Evolutionary conservation across 1,140 invertebrate genomes (phyloP).

Genomic region (Formica exsecta): DNA sequence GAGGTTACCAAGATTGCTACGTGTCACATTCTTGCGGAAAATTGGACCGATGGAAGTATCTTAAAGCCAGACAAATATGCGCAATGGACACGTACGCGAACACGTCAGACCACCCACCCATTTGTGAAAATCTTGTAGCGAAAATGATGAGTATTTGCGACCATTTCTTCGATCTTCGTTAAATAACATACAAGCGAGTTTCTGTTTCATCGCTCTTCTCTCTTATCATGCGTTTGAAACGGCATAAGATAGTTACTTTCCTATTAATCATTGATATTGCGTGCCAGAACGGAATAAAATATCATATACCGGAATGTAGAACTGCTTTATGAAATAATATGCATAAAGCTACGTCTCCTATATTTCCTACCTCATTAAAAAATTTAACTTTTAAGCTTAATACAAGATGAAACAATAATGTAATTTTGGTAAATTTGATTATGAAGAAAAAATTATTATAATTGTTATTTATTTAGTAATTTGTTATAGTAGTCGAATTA

Average conservation of each 20-base stretch:
- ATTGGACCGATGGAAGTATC: conserved; percentile 74
- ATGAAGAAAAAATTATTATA: no score
- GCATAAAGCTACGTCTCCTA: no score
- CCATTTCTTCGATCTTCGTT: neutral
- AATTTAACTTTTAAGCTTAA: neutral
- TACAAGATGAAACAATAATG: no score
- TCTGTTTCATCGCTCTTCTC: neutral
- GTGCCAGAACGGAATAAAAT: neutral
- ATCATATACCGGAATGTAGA: neutral
- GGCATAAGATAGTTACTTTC: conserved; percentile 16
- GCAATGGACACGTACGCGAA: conserved; percentile 66
- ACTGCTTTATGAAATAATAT: neutral
- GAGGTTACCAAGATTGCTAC: conserved; percentile 79
- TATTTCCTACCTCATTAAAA: neutral
- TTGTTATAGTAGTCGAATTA: no score
- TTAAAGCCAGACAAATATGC: conserved; percentile 75
- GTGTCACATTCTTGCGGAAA: conserved; percentile 79
- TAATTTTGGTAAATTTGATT: no score
- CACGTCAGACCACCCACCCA: conserved; percentile 71
- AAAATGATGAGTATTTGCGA: conserved; percentile 41
- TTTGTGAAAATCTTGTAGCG: conserved; percentile 29
- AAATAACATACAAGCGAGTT: neutral
- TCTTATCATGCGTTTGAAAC: neutral
- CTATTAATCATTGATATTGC: conserved; percentile 40
- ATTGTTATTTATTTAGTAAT: no score